Evolutionary conservation across 2,888 invertebrate species (phyloP), one percentile per base, ranked within the genome.

Genomic region (Plagodis dolabraria): DNA sequence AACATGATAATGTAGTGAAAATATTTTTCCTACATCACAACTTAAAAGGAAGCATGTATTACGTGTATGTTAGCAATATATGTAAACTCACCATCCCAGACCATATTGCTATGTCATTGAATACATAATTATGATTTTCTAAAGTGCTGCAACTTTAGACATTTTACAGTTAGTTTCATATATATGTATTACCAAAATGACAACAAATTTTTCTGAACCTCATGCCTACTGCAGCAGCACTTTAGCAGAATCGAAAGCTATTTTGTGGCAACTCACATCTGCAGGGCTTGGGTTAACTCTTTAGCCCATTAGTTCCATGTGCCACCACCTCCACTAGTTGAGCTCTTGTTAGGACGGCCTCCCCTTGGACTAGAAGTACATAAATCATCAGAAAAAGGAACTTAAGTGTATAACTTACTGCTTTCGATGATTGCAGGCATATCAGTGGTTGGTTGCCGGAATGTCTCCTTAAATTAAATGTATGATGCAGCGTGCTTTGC

Each of bases 301-400:
- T 7, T 34, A 12, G 9, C 42, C 4, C 47, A 34, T 45, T 57
- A 50, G 44, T 61, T 61, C 57, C 50, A 61, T 0, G 47, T 35
- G 9, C 60, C 51, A 0, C 55, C 40, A 9, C 60, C 50, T 0
- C 53, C 55, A 47, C 47, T 34, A 4, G 55, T 38, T 0, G 59
- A 44, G 7, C 42, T 38, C 40, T 60, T 60, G 49, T n/a, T 35
- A 12, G 51, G 47, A 10, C 60, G 51, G 12, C 44, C 51, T 1
- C 60, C 60, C 52, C 56, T 62, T 52, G 36, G 57, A 52, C 57
- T 62, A 54, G 38, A 60, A 43, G 43, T 12, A 43, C 6, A 43
- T 10, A 43, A 43, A 12, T 43, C 12, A 43, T 12, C 43, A 11
- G 43, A 43, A 11, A 43, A 7, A 22, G 22, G 5, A 11, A 43